Conservation (phyloP, 2,888 invertebrate genomes). For the Meiosimyza decipiens region DNA sequence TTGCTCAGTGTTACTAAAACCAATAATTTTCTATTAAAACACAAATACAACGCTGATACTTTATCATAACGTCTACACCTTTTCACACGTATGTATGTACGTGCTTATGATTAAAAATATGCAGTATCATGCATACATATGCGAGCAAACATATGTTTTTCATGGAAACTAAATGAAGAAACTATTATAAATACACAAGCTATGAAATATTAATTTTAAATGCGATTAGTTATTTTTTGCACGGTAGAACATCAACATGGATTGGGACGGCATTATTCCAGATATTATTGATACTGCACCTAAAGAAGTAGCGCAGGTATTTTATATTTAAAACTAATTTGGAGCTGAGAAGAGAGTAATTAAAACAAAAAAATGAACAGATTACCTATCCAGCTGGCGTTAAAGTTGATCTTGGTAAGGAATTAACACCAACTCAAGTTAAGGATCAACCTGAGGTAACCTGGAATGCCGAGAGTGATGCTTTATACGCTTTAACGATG, state of each 20-base stretch:
- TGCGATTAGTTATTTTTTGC: background rate
- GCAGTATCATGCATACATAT: no score
- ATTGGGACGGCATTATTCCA: conserved; percentile 58
- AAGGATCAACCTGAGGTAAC: conserved; percentile 60
- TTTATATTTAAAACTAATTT: background rate
- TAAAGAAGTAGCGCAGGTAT: conserved; percentile 44
- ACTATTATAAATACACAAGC: no score
- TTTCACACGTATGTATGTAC: no score
- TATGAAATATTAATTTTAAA: background rate
- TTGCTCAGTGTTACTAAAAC: no score
- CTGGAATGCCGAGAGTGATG: conserved; percentile 56
- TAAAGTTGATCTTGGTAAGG: conserved; percentile 73
- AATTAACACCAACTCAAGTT: conserved; percentile 77
- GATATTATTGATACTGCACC: conserved; percentile 59
- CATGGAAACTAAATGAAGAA: no score
- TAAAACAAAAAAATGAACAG: conserved; percentile 38
- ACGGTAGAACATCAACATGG: conserved; percentile 46
- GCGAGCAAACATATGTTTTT: no score
- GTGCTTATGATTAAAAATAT: no score
- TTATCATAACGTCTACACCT: no score
- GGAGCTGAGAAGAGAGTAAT: background rate
- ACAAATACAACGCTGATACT: no score
- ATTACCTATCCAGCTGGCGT: conserved; percentile 62
- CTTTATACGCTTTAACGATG: conserved; percentile 61
- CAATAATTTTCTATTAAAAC: no score